Base-by-base conservation (phyloP, 30 jellyfish, hydroid and myxozoan species). In the Aurelia aurita complex sp. Pacific region DNA sequence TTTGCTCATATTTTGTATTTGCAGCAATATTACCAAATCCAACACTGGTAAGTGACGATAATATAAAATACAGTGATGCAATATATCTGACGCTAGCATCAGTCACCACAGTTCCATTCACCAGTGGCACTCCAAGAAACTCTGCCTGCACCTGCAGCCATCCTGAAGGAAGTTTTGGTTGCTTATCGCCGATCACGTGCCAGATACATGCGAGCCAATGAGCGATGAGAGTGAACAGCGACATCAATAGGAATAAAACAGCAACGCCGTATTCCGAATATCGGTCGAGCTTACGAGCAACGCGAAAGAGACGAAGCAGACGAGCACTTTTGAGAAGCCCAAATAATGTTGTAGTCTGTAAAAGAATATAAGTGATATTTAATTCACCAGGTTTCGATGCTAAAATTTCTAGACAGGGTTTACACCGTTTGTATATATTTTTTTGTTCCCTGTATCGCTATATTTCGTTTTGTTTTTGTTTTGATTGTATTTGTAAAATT, bases 1-100 rank as follows among this genome's bases (percentile, higher is more conserved):
- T 46, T 55, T 94, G 97, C 64, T 94, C 98, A 40, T 68, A 68
- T 79, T 88, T 80, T 9, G 97, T 94, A 33, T 75, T 94, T n/a
- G 98, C 98, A 2, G 98, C 88, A 64, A 94, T 76, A 79, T 94
- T 94, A 4, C 98, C 98, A 88, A 94, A 94, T 7, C 98, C 98
- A 46, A 94, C 98, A 66, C 98, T 94, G 65, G 98, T 94, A 55
- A 94, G 75, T 29, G 97, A 88, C 19, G 97, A 72, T 83, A 94
- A n/a, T 4, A 88, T 65, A 60, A 88, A 94, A 60, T 94, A 94
- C 50, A 94, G 64, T 8, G 98, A 79, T 5, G 97, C 91, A 35
- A 87, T 72, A 81, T 94, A 94, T 65, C 76, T 66, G 60, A 65
- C 80, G 32, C 90, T 59, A 19, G 65, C 55, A 11, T 62, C 79